phyloP scores from a whole-genome alignment of 2,888 invertebrate species.

The Hemicrepidius hirtus region DNA sequence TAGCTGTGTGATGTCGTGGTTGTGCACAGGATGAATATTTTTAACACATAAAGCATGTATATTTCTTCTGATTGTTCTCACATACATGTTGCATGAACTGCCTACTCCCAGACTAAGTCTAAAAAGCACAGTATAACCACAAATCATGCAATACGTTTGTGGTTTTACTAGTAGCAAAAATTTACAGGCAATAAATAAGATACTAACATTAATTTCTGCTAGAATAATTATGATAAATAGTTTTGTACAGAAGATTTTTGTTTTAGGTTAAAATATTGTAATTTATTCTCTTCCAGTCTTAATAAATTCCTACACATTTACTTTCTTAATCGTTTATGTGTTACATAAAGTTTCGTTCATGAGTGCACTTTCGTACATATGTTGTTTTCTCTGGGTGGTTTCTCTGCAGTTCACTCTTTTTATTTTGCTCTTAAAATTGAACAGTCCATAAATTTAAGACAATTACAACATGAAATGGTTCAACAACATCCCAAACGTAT shows the following conservation, averaged over 20 bases:
- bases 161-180: slow-evolving; percentile 43
- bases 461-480: neutral
- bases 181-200: slow-evolving; percentile 45
- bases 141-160: slow-evolving; percentile 34
- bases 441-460: slow-evolving; percentile 2
- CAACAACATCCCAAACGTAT: neutral
- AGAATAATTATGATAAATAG: slow-evolving; percentile 48
- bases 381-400: slow-evolving; percentile 24
- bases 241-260: slow-evolving; percentile 33
- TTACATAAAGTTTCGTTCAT: slow-evolving; percentile 29
- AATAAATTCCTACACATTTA: slow-evolving; percentile 37
- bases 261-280: slow-evolving; percentile 36
- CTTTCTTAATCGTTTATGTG: slow-evolving; percentile 30
- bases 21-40: slow-evolving; percentile 5
- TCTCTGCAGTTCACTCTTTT: slow-evolving; percentile 12
- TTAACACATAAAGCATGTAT: slow-evolving; percentile 18
- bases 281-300: slow-evolving; percentile 32
- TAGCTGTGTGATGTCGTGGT: slow-evolving; percentile 16
- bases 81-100: slow-evolving; percentile 28
- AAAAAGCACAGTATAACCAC: slow-evolving; percentile 29
- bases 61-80: slow-evolving; percentile 19
- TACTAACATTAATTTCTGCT: slow-evolving; percentile 43
- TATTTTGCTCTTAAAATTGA: slow-evolving; percentile 3
- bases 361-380: slow-evolving; percentile 26
- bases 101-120: slow-evolving; percentile 22